Evolutionary conservation across 2,797 vertebrate species (phyloP).

Genomic region (Aulostomus chinensis): DNA sequence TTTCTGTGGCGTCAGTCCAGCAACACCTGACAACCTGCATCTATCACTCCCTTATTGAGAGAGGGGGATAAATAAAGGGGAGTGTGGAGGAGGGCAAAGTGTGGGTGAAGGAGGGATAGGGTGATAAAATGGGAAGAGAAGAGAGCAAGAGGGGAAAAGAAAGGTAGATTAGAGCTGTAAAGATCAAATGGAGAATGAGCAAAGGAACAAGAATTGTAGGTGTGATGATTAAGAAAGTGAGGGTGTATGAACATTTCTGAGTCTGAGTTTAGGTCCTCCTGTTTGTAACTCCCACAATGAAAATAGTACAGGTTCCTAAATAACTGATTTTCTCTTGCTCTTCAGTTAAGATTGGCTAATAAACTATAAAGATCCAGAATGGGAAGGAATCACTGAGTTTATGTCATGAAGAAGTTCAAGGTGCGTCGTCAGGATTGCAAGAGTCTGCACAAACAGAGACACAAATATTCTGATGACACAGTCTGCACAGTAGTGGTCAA

Average conservation of each 20-base stretch:
- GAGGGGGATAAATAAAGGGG: conserved; percentile 71
- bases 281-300: too few species aligned
- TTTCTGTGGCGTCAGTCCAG: conserved; percentile 83
- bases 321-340: too few species aligned
- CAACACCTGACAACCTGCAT: conserved; percentile 85
- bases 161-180: conserved; percentile 12
- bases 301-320: too few species aligned
- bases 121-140: conserved; percentile 38
- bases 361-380: too few species aligned
- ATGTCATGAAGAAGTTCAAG: background rate
- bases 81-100: conserved; percentile 52
- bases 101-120: conserved; percentile 34
- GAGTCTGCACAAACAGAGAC: too few species aligned
- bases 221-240: background rate
- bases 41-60: conserved; percentile 89
- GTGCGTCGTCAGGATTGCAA: background rate
- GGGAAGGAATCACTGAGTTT: too few species aligned
- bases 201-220: conserved; percentile 3
- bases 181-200: background rate
- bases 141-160: conserved; percentile 3
- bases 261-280: too few species aligned
- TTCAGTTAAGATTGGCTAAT: too few species aligned
- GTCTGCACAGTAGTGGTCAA: conserved; percentile 32
- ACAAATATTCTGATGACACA: conserved; percentile 27
- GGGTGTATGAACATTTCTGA: too few species aligned